Conservation (phyloP, 2,888 invertebrate species). For the Dorcus hopei region DNA sequence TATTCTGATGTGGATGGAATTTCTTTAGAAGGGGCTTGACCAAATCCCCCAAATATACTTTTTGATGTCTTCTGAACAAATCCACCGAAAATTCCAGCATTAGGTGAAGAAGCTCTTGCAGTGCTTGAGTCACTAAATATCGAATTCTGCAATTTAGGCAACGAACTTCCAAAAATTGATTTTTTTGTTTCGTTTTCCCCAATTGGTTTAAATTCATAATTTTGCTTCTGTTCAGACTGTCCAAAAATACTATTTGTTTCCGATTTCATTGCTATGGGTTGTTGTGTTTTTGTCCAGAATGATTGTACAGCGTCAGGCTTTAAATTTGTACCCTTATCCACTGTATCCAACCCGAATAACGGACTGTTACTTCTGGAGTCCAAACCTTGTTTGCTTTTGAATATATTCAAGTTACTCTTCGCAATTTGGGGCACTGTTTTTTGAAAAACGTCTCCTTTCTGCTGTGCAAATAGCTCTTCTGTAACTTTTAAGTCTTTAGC, state of each 20-base stretch:
- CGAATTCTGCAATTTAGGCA: no score
- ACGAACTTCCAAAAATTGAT: no score
- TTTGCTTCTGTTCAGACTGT: no score
- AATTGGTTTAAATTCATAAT: no score
- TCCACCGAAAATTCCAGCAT: neutral
- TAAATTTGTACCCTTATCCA: constrained; percentile 2
- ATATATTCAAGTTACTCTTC: neutral
- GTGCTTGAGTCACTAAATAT: no score
- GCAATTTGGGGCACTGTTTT: neutral
- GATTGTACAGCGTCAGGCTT: no score
- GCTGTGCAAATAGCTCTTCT: no score
- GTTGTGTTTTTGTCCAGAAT: no score
- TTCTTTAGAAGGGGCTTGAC: neutral
- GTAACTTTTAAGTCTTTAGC: no score
- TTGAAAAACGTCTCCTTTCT: neutral
- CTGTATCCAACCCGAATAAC: constrained; percentile 4
- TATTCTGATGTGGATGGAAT: neutral
- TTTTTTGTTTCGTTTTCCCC: no score
- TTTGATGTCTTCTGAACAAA: neutral
- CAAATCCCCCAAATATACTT: neutral
- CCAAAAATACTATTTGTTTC: neutral
- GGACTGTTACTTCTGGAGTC: constrained; percentile 16
- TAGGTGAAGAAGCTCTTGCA: no score
- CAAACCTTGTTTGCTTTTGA: constrained; percentile 2
- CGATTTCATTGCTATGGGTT: neutral